phyloP scores from a whole-genome alignment of 2,888 invertebrate species.

The Odontothrips loti region DNA sequence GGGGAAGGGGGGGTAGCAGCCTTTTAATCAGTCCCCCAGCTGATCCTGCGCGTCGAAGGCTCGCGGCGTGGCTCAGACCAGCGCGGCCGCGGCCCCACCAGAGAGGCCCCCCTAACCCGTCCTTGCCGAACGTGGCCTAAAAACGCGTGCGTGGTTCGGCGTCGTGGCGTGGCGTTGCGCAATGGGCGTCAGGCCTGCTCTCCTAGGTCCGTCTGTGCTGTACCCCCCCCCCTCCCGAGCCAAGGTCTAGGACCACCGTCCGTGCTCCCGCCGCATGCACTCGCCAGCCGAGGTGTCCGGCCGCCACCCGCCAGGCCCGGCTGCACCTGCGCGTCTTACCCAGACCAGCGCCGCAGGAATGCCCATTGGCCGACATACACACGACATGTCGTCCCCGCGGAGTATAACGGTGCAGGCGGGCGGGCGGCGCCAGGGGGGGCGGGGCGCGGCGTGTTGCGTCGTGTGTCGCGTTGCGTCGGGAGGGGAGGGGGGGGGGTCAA shows the following conservation, averaged over 20 bases:
- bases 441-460: not conserved
- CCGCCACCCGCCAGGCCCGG: no score
- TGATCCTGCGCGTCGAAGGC: not conserved
- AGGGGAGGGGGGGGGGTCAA: not conserved
- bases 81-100: not conserved
- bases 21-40: no score
- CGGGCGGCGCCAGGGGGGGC: not conserved
- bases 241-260: not conserved
- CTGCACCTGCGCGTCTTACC: no score
- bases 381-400: not conserved
- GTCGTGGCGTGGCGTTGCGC: not conserved
- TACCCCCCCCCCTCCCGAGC: not conserved
- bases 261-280: not conserved
- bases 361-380: not conserved
- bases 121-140: slow-evolving; percentile 6
- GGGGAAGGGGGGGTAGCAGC: no score
- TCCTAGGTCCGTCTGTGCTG: not conserved
- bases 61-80: not conserved
- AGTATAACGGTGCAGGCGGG: not conserved
- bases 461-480: not conserved
- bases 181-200: not conserved
- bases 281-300: no score
- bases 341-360: not conserved
- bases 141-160: not conserved
- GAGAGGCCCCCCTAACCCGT: not conserved